Evolutionary conservation across 2,888 invertebrate species (phyloP).

Genomic region (Lasioglossum lativentre): DNA sequence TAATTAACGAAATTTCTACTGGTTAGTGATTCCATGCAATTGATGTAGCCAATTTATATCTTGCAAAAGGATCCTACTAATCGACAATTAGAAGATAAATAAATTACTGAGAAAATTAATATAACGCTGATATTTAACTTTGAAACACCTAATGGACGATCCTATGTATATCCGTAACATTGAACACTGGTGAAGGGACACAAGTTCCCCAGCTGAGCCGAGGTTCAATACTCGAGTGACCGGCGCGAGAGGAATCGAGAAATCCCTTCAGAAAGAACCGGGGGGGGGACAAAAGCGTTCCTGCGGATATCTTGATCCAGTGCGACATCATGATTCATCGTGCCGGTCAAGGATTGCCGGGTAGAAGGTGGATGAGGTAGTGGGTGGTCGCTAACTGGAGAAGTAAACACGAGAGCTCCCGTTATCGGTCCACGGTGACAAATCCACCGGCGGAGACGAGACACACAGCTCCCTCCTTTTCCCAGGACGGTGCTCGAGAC

Average conservation of each 20-base stretch:
- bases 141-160: no score
- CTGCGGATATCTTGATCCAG: slow-evolving; percentile 30
- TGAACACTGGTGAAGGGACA: background rate
- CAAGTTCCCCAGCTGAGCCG: background rate
- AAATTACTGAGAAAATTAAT: no score
- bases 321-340: slow-evolving; percentile 52
- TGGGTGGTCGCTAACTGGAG: slow-evolving; percentile 28
- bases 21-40: no score
- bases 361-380: background rate
- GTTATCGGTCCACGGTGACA: slow-evolving; percentile 59
- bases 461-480: slow-evolving; percentile 30
- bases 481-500: slow-evolving; percentile 27
- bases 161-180: background rate
- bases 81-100: no score
- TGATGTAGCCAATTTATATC: no score
- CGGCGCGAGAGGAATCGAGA: background rate
- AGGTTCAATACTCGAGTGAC: background rate
- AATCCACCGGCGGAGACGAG: slow-evolving; percentile 43
- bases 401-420: slow-evolving; percentile 52
- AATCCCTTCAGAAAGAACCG: background rate
- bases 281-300: slow-evolving; percentile 8
- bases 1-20: no score
- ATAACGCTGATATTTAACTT: rapidly evolving
- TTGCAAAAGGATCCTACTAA: no score
- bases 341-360: slow-evolving; percentile 32